A percentile compares a stretch with the other conserved stretches of the same genome.
These are phyloP conservation scores for Folsomia manolachei DNA, from an alignment of 2,888 invertebrate genomes.

Conservation along the genomic window DNA sequence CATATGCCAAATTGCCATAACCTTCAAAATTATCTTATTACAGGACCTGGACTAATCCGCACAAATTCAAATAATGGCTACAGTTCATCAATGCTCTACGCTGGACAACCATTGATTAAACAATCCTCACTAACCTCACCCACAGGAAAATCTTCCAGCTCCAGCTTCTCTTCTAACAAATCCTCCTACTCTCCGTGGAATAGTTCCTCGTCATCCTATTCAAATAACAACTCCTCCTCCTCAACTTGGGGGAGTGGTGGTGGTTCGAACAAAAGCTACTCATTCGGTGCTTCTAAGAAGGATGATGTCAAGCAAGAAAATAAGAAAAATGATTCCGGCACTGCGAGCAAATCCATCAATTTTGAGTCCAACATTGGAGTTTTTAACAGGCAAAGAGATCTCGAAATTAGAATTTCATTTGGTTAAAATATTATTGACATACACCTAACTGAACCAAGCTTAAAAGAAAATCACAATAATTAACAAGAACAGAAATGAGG, in stretches of 20 bases:
- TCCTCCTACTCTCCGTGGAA: conserved; percentile 1
- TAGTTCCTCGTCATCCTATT: background rate
- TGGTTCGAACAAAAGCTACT: background rate
- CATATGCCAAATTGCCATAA: background rate
- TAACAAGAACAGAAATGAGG: background rate
- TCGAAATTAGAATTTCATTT: conserved; percentile 49
- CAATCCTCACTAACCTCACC: background rate
- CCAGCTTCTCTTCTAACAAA: background rate
- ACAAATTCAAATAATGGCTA: background rate
- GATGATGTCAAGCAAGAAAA: background rate
- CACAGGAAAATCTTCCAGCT: background rate
- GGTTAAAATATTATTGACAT: background rate
- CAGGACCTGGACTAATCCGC: background rate
- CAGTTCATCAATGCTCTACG: background rate
- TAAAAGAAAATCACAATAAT: no score
- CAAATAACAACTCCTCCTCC: background rate
- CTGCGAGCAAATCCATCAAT: conserved; percentile 26
- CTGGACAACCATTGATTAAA: background rate
- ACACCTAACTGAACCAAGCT: no score
- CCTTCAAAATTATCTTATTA: background rate
- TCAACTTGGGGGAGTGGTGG: background rate
- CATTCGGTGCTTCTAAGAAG: background rate
- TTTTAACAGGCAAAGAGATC: conserved; percentile 48
- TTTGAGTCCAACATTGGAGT: conserved; percentile 49
- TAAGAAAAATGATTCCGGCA: background rate